A percentile compares a stretch with the other conserved stretches of the same genome.
These are phyloP conservation scores for Tenrec ecaudatus DNA, from an alignment of 2,113 vertebrate species.

Conservation along the genomic window DNA sequence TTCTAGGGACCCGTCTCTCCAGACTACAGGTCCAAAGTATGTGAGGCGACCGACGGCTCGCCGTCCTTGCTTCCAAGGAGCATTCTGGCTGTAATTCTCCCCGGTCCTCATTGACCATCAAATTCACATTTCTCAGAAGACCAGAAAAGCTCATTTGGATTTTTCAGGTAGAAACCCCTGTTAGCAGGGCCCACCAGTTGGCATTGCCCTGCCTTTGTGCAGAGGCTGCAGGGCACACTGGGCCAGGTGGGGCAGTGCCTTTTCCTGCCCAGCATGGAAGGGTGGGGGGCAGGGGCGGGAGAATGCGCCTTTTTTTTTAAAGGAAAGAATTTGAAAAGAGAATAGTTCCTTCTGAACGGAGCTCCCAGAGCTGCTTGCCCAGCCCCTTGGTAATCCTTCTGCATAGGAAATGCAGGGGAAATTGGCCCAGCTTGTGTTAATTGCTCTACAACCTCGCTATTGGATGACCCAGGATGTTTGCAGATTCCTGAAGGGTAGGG, in stretches of 20 bases:
- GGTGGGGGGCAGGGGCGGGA: too few relatives aligned
- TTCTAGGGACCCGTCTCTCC: too few relatives aligned
- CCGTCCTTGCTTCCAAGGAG: too few relatives aligned
- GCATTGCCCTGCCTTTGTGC: not conserved
- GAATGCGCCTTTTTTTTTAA: not conserved
- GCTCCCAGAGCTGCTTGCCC: fast-evolving
- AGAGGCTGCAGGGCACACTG: fast-evolving
- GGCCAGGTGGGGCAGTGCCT: not conserved
- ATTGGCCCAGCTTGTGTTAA: fast-evolving
- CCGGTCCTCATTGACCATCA: too few relatives aligned
- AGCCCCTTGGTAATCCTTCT: not conserved
- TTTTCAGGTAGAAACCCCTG: not conserved
- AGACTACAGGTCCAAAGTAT: too few relatives aligned
- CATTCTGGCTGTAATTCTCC: too few relatives aligned
- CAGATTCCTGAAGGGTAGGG: not conserved
- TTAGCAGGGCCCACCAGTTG: fast-evolving
- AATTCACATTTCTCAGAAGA: not conserved
- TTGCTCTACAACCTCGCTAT: not conserved
- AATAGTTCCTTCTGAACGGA: too few relatives aligned
- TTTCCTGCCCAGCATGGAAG: not conserved
- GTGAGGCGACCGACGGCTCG: too few relatives aligned
- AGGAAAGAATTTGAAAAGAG: not conserved
- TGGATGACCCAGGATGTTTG: not conserved
- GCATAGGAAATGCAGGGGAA: too few relatives aligned
- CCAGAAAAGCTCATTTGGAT: not conserved